A percentile compares a stretch with the other conserved stretches of the same genome.
Conservation (phyloP, 1,140 invertebrate genomes). For the Heliothis virescens region DNA sequence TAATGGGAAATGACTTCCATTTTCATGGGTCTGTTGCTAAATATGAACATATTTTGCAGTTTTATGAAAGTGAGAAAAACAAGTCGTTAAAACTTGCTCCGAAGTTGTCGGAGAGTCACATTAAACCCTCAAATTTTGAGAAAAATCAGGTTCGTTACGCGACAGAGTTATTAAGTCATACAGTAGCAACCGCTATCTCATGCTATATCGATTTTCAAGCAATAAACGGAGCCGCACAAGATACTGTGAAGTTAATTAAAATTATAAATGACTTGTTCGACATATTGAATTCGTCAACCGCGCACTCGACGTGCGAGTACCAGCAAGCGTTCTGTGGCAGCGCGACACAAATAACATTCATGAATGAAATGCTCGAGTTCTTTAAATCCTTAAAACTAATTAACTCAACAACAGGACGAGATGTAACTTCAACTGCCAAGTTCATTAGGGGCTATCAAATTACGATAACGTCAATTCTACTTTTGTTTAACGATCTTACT, state of each 20-base stretch:
- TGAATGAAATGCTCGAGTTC: constrained; percentile 30
- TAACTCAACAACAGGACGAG: constrained; percentile 13
- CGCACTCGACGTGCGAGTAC: constrained; percentile 18
- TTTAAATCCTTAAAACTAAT: constrained; percentile 26
- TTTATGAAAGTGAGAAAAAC: constrained; percentile 28
- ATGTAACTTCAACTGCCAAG: constrained; percentile 6
- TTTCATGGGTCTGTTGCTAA: constrained; percentile 12
- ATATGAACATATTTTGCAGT: constrained; percentile 28
- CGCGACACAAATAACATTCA: constrained; percentile 12
- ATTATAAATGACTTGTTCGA: constrained; percentile 26
- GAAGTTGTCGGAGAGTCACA: constrained; percentile 18
- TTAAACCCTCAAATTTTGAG: constrained; percentile 19
- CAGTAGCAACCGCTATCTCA: constrained; percentile 20
- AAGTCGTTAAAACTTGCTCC: constrained; percentile 4
- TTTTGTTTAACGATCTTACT: constrained; percentile 11
- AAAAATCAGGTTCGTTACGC: constrained; percentile 3
- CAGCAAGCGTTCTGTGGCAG: constrained; percentile 29
- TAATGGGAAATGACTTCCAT: constrained; percentile 2
- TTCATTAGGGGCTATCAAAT: constrained; percentile 18
- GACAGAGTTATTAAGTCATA: constrained; percentile 17
- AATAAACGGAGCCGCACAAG: not conserved
- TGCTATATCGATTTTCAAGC: constrained; percentile 31
- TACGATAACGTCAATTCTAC: constrained; percentile 15
- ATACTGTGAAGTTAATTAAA: constrained; percentile 29
- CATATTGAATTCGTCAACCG: constrained; percentile 26